These are phyloP conservation scores for Lordiphosa clarofinis DNA, from an alignment of 1,140 invertebrate species.

Conservation along the genomic window DNA sequence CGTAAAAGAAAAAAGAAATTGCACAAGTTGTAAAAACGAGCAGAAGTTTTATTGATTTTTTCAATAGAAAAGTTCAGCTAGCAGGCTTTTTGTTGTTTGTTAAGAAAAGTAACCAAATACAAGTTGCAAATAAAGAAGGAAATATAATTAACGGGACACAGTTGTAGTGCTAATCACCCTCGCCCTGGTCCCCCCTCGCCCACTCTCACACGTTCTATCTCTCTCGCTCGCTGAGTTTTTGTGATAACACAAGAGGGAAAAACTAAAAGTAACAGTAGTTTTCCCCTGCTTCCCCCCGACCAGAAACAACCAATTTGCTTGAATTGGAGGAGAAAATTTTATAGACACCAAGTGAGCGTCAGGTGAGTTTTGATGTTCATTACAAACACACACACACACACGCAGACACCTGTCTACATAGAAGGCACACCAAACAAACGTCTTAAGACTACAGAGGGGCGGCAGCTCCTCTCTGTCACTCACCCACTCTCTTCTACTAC, in stretches of 20 bases:
- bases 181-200: no score
- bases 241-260: no score
- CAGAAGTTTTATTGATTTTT: slow-evolving; percentile 21
- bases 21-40: slow-evolving; percentile 7
- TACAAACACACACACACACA: slow-evolving; percentile 23
- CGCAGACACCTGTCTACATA: neutral
- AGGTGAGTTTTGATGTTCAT: slow-evolving; percentile 64
- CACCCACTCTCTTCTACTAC: slow-evolving; percentile 17
- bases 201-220: no score
- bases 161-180: no score
- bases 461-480: neutral
- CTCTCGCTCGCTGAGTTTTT: no score
- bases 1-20: slow-evolving; percentile 10
- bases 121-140: neutral
- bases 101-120: neutral
- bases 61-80: slow-evolving; percentile 24
- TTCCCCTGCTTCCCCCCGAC: slow-evolving; percentile 11
- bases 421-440: slow-evolving; percentile 22
- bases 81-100: slow-evolving; percentile 17
- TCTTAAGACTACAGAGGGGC: slow-evolving; percentile 19
- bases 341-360: slow-evolving; percentile 50
- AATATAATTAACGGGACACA: no score
- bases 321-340: slow-evolving; percentile 21
- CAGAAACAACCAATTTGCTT: slow-evolving; percentile 41
- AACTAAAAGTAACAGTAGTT: slow-evolving; percentile 22